A percentile compares a stretch with the other conserved stretches of the same genome.
Conservation (phyloP, 2,113 vertebrate genomes). For the Tychaedon coryphoeus region DNA sequence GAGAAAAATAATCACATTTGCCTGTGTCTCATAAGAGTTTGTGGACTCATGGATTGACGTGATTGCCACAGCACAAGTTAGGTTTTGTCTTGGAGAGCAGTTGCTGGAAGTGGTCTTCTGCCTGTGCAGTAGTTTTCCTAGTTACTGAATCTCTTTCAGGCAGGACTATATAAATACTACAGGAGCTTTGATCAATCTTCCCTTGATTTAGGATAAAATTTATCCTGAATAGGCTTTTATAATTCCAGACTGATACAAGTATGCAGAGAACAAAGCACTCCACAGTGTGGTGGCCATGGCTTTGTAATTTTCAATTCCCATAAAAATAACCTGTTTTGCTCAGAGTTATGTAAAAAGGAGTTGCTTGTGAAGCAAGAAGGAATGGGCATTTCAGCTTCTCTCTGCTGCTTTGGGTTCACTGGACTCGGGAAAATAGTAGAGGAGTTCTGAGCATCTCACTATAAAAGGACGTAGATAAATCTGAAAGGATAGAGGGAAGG, state of each 20-base stretch:
- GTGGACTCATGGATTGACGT: not conserved
- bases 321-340: not conserved
- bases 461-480: constrained; percentile 75
- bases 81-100: not conserved
- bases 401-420: not conserved
- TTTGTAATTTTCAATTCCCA: not conserved
- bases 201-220: not conserved
- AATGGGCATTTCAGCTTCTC: not conserved
- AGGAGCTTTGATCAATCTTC: not conserved
- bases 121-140: not conserved
- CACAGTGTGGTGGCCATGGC: not conserved
- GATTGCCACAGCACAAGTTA: not conserved
- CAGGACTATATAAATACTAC: not conserved
- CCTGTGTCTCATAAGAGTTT: not conserved
- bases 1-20: not conserved
- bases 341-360: not conserved
- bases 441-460: constrained; percentile 67
- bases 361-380: not conserved
- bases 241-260: not conserved
- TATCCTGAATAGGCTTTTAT: not conserved
- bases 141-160: not conserved
- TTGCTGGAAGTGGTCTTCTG: not conserved
- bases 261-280: not conserved
- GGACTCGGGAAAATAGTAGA: not conserved
- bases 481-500: constrained; percentile 65